A percentile compares a stretch with the other conserved stretches of the same genome.
phyloP scores from a whole-genome alignment of 2,113 vertebrate genomes.

The Nannobrachium achirus region DNA sequence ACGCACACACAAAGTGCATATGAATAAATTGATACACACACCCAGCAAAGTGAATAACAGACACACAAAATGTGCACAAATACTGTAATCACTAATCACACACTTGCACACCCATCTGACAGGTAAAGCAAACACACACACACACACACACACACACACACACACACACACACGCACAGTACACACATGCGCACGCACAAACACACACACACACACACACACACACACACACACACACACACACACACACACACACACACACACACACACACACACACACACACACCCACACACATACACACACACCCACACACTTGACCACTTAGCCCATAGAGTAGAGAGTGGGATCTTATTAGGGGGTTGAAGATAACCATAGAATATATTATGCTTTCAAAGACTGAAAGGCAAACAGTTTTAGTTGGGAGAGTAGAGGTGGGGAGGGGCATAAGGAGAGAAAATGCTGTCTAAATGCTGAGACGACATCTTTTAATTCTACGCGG shows the following conservation, averaged over 20 bases:
- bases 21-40: too few relatives aligned
- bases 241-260: conserved; percentile 17
- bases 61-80: too few relatives aligned
- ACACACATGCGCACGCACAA: neutral
- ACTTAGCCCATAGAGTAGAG: conserved; percentile 45
- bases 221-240: conserved; percentile 16
- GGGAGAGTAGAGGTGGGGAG: conserved; percentile 12
- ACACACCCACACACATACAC: conserved; percentile 20
- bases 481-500: conserved; percentile 78
- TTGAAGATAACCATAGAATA: conserved; percentile 42
- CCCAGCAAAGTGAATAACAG: too few relatives aligned
- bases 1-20: neutral
- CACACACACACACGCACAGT: neutral
- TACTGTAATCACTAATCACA: too few relatives aligned
- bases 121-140: neutral
- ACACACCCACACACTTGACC: conserved; percentile 50
- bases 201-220: conserved; percentile 21
- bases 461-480: conserved; percentile 73
- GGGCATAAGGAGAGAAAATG: conserved; percentile 24
- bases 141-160: neutral
- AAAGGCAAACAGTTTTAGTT: conserved; percentile 52
- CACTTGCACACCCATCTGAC: too few relatives aligned
- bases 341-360: conserved; percentile 41
- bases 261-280: conserved; percentile 10
- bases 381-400: conserved; percentile 50